Percentiles rank a stretch among this genome's conserved stretches.
Conservation (phyloP, 2,113 vertebrate genomes). For the Brachyistius frenatus region DNA sequence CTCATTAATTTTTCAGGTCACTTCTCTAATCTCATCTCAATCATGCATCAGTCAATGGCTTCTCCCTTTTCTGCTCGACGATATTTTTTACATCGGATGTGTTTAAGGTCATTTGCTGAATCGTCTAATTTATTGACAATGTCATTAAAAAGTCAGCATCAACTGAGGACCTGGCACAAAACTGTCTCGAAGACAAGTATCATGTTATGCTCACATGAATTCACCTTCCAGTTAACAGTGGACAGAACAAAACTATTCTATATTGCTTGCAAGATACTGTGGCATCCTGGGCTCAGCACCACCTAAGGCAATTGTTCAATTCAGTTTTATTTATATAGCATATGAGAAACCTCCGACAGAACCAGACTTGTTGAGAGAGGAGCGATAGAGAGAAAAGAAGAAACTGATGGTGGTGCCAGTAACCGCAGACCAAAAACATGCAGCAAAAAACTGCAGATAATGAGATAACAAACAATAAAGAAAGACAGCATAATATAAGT, state of each 20-base stretch:
- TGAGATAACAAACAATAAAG: too few species aligned
- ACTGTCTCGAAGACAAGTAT: neutral
- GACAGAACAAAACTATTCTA: neutral
- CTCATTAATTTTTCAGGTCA: slow-evolving; percentile 65
- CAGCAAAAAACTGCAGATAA: too few species aligned
- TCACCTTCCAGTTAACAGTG: neutral
- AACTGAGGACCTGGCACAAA: neutral
- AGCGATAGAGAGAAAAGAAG: too few species aligned
- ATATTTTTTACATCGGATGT: slow-evolving; percentile 5
- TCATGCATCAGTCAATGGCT: slow-evolving; percentile 26
- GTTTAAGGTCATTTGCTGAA: slow-evolving; percentile 24
- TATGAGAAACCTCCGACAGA: too few species aligned
- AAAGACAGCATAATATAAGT: too few species aligned
- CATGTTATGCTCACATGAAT: neutral
- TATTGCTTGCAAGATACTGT: neutral
- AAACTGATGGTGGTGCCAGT: too few species aligned
- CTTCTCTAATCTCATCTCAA: slow-evolving; percentile 46
- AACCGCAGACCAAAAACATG: too few species aligned
- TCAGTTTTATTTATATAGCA: too few species aligned
- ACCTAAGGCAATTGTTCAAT: too few species aligned
- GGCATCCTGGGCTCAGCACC: too few species aligned
- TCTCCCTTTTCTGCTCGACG: slow-evolving; percentile 37
- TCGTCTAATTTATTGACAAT: slow-evolving; percentile 35
- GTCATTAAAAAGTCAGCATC: slow-evolving; percentile 3
- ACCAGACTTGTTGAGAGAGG: too few species aligned